These are phyloP conservation scores for Neopelma chrysocephalum DNA, from an alignment of 2,797 vertebrate genomes.

Conservation along the genomic window DNA sequence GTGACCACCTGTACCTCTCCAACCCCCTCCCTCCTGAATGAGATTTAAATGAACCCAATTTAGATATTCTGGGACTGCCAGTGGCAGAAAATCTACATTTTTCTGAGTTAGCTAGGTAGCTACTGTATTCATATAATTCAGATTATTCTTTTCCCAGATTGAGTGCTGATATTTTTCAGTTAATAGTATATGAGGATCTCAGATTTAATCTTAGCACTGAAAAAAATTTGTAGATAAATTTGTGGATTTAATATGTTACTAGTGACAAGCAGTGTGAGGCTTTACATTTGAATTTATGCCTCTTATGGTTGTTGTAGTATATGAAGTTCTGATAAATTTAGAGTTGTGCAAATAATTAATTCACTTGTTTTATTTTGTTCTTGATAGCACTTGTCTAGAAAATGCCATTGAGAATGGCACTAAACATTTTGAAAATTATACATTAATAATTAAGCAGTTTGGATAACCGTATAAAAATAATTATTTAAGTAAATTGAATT, in stretches of 20 bases:
- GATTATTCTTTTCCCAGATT: neutral
- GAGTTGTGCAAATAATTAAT: neutral
- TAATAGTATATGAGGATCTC: neutral
- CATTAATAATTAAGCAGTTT: neutral
- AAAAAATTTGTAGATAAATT: neutral
- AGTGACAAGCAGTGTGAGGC: neutral
- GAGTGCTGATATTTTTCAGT: neutral
- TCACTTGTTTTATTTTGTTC: neutral
- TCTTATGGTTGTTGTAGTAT: neutral
- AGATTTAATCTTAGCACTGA: neutral
- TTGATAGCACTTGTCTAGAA: neutral
- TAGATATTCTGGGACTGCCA: neutral
- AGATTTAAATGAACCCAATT: neutral
- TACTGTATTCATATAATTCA: neutral
- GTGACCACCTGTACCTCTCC: accelerated
- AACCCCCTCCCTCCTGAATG: neutral
- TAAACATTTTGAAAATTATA: neutral
- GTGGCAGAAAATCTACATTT: neutral
- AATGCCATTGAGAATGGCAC: neutral
- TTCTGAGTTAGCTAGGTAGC: neutral
- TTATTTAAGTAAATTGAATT: neutral
- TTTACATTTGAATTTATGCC: neutral
- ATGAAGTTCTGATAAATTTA: neutral
- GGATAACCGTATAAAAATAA: neutral
- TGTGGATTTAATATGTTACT: neutral